Base-by-base conservation (phyloP, 1,140 invertebrate genomes). In the Araneus ventricosus region DNA sequence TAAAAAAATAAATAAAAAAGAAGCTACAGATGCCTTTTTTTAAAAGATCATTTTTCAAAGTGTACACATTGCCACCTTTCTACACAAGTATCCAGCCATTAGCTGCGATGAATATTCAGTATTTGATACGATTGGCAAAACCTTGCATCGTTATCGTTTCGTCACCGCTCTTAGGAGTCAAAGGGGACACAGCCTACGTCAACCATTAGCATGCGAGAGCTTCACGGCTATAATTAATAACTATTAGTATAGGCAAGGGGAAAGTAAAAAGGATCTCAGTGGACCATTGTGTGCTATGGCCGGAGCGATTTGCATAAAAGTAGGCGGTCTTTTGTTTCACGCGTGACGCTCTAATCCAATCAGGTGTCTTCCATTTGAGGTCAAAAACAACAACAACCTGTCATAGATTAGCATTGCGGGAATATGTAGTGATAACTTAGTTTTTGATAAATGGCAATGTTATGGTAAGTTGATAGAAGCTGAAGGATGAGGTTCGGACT, bases 291-390 rank as follows among this genome's bases (percentile, higher is more conserved):
- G 88, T 90, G 39, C 70, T 90, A 90, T 90, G 70, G 37, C 30
- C 41, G 39, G 8, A 52, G n/a, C 45, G 52, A 90, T 90, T 90
- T 90, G 88, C 88, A 90, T 90, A 90, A 90, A 90, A 90, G 70
- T 90, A 59, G 88, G 88, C 67, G 88, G 39, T 57, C 41, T 61
- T 67, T 88, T 67, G 61, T 70, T 67, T 70, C 70, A 39, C 27
- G 88, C 88, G 88, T 90, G 88, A 90, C 88, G 88, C n/a, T 80
- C 30, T 45, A 52, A 80, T 90, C 88, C 88, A 90, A 90, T 90
- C 88, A 52, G 88, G 24, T 57, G 52, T 80, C 63, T 59, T 80
- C 52, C 30, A 90, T 90, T 52, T 90, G 45, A 90, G 88, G 88
- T 90, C 88, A 90, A 79, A 84, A 57, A 84, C 82, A 84, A 84